A percentile compares a stretch with the other conserved stretches of the same genome.
Conservation (phyloP, 2,888 invertebrate species). For the Diarsia brunnea region DNA sequence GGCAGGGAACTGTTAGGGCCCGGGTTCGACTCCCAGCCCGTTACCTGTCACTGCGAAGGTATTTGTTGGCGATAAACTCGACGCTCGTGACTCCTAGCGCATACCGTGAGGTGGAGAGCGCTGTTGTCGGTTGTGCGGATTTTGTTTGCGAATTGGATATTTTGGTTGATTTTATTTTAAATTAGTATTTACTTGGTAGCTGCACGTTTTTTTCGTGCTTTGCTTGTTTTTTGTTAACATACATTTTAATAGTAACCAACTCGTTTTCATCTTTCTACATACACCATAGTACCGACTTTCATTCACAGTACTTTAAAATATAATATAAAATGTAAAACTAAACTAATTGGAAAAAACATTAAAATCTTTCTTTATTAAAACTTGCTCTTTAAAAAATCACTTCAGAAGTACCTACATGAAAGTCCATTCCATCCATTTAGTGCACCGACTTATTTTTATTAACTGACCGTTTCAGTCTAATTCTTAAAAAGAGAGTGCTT, state of each 20-base stretch:
- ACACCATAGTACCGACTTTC: too few species aligned
- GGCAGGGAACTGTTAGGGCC: conserved; percentile 47
- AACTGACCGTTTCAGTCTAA: conserved; percentile 35
- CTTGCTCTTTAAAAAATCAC: neutral
- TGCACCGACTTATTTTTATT: neutral
- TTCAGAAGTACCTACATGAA: neutral
- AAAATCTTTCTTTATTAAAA: neutral
- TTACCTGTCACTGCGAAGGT: conserved; percentile 66
- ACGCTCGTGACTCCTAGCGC: conserved; percentile 67
- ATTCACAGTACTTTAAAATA: too few species aligned
- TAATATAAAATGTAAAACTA: too few species aligned
- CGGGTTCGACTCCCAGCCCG: conserved; percentile 66
- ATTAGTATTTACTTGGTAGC: neutral
- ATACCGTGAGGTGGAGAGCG: conserved; percentile 57
- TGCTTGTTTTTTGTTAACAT: neutral
- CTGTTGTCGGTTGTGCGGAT: conserved; percentile 37
- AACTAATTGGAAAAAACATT: too few species aligned
- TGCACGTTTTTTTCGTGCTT: neutral
- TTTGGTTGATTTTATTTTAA: neutral
- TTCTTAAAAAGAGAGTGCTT: conserved; percentile 32
- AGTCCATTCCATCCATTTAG: conserved; percentile 4
- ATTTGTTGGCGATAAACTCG: conserved; percentile 66
- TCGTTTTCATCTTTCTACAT: neutral
- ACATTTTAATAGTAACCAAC: neutral
- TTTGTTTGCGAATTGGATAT: neutral